Base-by-base conservation (phyloP, 2,113 vertebrate species). In the Neomonachus schauinslandi region DNA sequence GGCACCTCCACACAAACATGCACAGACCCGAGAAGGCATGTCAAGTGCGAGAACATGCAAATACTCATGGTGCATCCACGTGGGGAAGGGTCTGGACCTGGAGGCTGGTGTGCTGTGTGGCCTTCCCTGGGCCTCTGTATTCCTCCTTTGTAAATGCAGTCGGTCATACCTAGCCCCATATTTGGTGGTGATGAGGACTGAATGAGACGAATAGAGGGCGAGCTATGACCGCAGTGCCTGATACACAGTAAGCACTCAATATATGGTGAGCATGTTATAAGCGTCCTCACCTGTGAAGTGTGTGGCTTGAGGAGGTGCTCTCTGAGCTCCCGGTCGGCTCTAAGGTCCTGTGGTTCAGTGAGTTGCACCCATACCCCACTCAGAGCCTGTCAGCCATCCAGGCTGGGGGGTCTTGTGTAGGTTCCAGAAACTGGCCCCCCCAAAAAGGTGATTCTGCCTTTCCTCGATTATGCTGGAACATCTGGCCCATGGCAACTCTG, bases 11-110 rank as follows among this genome's bases (percentile, higher is more conserved):
- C 18, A n/a, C 36, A n/a, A 46, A 89, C 51, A 55, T 19, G 33
- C 18, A 65, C 24, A 10, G 31, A 36, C 59, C 39, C 0, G 11
- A n/a, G 33, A 81, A 59, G n/a, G 28, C 13, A 21, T 9, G 3
- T 24, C 2, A 4, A 4, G 7, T 28, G 31, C 31, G 2, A 4
- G 4, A 49, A 33, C 12, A 36, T 1, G 22, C 36, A 83, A 59
- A 36, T 28, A 14, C 12, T 7, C 6, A 0, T 10, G 74, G 15
- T 7, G 13, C 33, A 28, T 33, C 42, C 46, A 11, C 0, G 0
- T 0, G 6, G 19, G 36, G 46, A 4, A 71, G 55, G 84, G 39
- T 39, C 31, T 42, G 33, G 39, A 53, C 61, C 51, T 19, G 26
- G 55, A 36, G 26, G 36, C 13, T 0, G 8, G 57, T 8, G 36